Percentiles rank a stretch among this genome's conserved stretches.
phyloP scores from a whole-genome alignment of 2,888 invertebrate species.

The Chironomus tentans region DNA sequence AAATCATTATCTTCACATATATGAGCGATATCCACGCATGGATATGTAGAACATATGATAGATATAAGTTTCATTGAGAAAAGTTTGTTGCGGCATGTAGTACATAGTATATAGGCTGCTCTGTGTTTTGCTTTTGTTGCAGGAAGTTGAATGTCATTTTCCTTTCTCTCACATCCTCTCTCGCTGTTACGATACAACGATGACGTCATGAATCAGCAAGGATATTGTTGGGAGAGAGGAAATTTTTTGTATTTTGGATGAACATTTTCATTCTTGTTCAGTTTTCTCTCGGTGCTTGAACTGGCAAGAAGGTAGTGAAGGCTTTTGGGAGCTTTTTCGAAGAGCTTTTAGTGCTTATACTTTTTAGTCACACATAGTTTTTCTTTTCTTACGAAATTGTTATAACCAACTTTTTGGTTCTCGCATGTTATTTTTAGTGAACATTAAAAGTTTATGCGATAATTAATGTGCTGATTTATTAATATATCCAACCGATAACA shows the following conservation, averaged over 20 bases:
- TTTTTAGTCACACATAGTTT: not conserved
- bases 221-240: not conserved
- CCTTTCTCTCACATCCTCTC: not conserved
- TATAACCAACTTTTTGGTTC: too few relatives aligned
- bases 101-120: not conserved
- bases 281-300: not conserved
- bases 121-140: too few relatives aligned
- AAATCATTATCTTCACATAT: not conserved
- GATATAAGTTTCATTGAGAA: not conserved
- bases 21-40: not conserved
- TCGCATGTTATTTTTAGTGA: too few relatives aligned
- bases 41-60: not conserved
- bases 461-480: too few relatives aligned
- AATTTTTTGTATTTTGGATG: not conserved
- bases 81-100: not conserved
- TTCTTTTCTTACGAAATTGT: too few relatives aligned
- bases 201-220: conserved; percentile 6
- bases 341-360: not conserved
- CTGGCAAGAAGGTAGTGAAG: not conserved
- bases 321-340: not conserved
- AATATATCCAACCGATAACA: not conserved
- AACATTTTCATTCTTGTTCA: not conserved
- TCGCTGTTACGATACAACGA: not conserved
- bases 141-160: not conserved
- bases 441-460: not conserved